Evolutionary conservation across 2,797 vertebrate species (phyloP), one percentile per base, ranked within the genome.

Genomic region (Paramormyrops hopkinsi): DNA sequence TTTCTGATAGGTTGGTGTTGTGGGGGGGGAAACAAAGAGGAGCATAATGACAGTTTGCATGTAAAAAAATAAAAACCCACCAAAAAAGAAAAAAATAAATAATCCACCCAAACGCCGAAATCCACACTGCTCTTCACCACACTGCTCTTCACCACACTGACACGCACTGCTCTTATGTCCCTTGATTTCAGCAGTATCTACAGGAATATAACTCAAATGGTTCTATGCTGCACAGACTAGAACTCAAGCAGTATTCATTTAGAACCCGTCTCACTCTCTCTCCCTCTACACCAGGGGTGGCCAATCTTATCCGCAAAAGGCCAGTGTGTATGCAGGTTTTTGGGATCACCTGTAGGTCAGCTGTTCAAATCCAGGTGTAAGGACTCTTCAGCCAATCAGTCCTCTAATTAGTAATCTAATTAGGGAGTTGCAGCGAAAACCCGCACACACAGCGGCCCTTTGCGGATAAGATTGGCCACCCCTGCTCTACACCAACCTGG

Each of bases 81-180:
- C 82, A 51, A 25, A 29, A n/a, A 11, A 4, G 22, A 62, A 62
- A 62, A 92, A 93, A 94, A 94, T 94, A 90, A 92, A 69, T 12
- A 87, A 91, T 50, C 22, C n/a, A n/a, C 12, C 83, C 51, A 50
- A 85, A 25, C n/a, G 41, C 53, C 7, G 14, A 86, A 41, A 54
- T 56, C 85, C 59, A 37, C 53, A 59, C 17, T 86, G 29, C 4
- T 56, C 9, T 86, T 44, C 29, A 0, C 85, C 59, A 37, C 53
- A 59, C 17, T 86, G 29, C 4, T 56, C 9, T 86, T 44, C 29
- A 0, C 53, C 51, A 54, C 53, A 9, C 25, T 37, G 14, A 56
- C 44, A 84, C 82, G 44, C 12, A 84, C 82, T 14, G 46, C 44
- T 25, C 46, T 29, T 33, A 29, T 33, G 25, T 33, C 62, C 25